Evolutionary conservation across 2,113 vertebrate genomes (phyloP).

Genomic region (Pampusana beccarii): DNA sequence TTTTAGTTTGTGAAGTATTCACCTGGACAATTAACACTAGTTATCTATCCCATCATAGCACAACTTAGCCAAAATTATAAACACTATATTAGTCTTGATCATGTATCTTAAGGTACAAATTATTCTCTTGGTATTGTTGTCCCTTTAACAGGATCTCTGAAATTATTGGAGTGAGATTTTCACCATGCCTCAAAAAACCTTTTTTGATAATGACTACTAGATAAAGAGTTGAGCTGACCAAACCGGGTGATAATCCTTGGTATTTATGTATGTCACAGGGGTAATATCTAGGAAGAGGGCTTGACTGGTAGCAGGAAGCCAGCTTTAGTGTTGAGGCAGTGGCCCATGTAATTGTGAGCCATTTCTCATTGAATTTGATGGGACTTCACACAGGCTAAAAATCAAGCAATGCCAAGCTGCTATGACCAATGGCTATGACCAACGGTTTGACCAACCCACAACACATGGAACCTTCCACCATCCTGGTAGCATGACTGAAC

Average conservation of each 20-base stretch:
- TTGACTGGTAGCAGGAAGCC: neutral
- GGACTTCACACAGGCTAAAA: neutral
- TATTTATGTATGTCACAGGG: neutral
- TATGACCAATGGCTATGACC: neutral
- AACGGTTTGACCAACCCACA: too few relatives aligned
- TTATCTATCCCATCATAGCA: neutral
- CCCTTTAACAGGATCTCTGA: neutral
- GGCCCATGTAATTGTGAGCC: neutral
- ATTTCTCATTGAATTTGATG: neutral
- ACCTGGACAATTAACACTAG: neutral
- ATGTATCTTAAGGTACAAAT: neutral
- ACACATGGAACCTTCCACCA: neutral
- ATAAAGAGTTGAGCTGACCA: neutral
- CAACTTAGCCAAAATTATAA: neutral
- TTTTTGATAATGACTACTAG: neutral
- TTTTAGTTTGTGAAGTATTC: neutral
- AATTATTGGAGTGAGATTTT: neutral
- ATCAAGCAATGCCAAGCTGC: neutral
- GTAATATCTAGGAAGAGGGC: neutral
- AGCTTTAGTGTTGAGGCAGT: neutral
- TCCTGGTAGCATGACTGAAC: neutral
- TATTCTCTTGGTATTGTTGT: neutral
- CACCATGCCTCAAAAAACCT: rapidly evolving
- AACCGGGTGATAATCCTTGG: neutral
- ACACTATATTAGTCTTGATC: neutral